A percentile compares a stretch with the other conserved stretches of the same genome.
Conservation (phyloP, 2,797 vertebrate species). For the Otolemur crassicaudatus region DNA sequence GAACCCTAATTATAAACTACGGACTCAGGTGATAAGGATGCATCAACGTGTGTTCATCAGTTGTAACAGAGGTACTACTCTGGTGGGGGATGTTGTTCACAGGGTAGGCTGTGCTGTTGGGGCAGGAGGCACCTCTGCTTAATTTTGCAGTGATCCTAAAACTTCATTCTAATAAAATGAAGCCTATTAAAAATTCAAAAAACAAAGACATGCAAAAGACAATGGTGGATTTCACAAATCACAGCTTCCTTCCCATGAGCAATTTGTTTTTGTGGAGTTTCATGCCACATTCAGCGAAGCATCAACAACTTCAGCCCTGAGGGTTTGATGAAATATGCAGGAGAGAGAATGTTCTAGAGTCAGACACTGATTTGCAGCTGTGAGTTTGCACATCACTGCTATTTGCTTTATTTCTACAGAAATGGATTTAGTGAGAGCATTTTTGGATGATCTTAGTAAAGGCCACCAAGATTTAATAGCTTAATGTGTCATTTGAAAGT, state of each 20-base stretch:
- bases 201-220: not conserved
- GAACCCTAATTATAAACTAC: not conserved
- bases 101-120: fast-evolving
- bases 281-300: not conserved
- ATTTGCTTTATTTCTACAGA: not conserved
- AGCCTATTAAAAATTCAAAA: not conserved
- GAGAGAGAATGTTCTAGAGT: not conserved
- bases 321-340: not conserved
- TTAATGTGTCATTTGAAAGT: not conserved
- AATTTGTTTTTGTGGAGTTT: not conserved
- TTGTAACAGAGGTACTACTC: not conserved
- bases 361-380: not conserved
- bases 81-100: not conserved
- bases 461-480: constrained; percentile 16
- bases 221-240: not conserved
- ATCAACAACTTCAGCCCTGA: fast-evolving
- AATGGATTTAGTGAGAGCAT: not conserved
- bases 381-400: not conserved
- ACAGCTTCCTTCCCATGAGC: not conserved
- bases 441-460: constrained; percentile 7
- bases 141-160: not conserved
- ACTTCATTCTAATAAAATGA: not conserved
- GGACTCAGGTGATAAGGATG: not conserved
- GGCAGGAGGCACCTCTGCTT: not conserved
- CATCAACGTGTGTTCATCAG: not conserved